A percentile compares a stretch with the other conserved stretches of the same genome.
Evolutionary conservation across 2,888 invertebrate species (phyloP).

Genomic region (Fabriciana adippe): DNA sequence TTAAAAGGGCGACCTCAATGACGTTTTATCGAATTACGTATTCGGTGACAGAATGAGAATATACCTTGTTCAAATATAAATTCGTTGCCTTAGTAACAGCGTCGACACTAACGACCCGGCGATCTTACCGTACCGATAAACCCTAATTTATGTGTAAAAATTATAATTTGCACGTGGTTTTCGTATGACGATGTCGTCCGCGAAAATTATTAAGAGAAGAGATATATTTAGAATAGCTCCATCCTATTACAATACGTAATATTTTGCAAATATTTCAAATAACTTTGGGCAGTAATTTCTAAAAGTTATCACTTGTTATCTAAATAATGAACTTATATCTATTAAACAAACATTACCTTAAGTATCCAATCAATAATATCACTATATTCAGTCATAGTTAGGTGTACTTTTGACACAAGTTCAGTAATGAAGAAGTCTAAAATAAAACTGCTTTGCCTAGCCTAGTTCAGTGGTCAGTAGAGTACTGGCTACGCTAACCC

Average conservation of each 20-base stretch:
- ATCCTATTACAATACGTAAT: too few species aligned
- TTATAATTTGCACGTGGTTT: not conserved
- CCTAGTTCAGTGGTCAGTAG: conserved; percentile 39
- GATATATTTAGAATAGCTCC: too few species aligned
- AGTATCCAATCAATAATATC: conserved; percentile 60
- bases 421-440: conserved; percentile 44
- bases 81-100: conserved; percentile 38
- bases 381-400: conserved; percentile 54
- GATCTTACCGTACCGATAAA: too few species aligned
- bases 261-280: too few species aligned
- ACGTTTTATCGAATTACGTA: conserved; percentile 9
- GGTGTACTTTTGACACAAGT: conserved; percentile 16
- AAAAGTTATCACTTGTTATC: too few species aligned
- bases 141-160: too few species aligned
- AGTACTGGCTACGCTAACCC: conserved; percentile 52
- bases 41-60: not conserved
- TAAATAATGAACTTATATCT: not conserved
- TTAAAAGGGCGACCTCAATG: conserved; percentile 3
- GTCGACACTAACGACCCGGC: not conserved
- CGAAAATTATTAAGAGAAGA: too few species aligned
- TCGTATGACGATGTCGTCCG: too few species aligned
- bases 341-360: conserved; percentile 31
- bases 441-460: conserved; percentile 50
- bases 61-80: conserved; percentile 5
- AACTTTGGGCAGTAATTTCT: too few species aligned